phyloP scores from a whole-genome alignment of 2,113 vertebrate species.

The Takifugu flavidus region DNA sequence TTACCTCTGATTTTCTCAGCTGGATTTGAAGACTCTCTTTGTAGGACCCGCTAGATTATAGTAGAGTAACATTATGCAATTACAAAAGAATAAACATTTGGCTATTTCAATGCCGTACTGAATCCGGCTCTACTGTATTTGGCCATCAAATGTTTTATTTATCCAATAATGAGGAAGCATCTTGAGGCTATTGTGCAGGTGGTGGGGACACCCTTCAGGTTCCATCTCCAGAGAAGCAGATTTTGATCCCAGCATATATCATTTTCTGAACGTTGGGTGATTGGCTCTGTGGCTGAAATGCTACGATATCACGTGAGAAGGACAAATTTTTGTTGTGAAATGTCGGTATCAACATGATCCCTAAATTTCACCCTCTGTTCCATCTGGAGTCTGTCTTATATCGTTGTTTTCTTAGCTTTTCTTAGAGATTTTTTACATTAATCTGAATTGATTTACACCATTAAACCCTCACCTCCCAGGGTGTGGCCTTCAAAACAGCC shows the following conservation, averaged over 20 bases:
- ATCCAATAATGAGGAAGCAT: too few species aligned
- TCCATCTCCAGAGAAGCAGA: too few species aligned
- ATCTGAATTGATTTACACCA: background rate
- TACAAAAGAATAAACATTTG: too few species aligned
- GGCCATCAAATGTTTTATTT: too few species aligned
- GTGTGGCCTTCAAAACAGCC: background rate
- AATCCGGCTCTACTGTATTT: too few species aligned
- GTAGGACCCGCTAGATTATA: too few species aligned
- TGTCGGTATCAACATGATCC: background rate
- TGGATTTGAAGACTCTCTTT: background rate
- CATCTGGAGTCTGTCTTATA: slow-evolving; percentile 1
- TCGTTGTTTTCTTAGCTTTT: slow-evolving; percentile 10
- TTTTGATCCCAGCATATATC: background rate
- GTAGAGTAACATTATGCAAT: too few species aligned
- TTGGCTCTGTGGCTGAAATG: background rate
- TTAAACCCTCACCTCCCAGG: background rate
- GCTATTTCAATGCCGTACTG: too few species aligned
- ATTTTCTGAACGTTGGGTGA: background rate
- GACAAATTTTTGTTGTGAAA: background rate
- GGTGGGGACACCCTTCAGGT: too few species aligned
- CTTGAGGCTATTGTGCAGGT: too few species aligned
- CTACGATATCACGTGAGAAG: background rate
- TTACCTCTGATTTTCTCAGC: slow-evolving; percentile 31
- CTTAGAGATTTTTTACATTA: background rate
- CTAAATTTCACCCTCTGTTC: background rate